Evolutionary conservation across 2,888 invertebrate genomes (phyloP).

Genomic region (Papilio elwesi): DNA sequence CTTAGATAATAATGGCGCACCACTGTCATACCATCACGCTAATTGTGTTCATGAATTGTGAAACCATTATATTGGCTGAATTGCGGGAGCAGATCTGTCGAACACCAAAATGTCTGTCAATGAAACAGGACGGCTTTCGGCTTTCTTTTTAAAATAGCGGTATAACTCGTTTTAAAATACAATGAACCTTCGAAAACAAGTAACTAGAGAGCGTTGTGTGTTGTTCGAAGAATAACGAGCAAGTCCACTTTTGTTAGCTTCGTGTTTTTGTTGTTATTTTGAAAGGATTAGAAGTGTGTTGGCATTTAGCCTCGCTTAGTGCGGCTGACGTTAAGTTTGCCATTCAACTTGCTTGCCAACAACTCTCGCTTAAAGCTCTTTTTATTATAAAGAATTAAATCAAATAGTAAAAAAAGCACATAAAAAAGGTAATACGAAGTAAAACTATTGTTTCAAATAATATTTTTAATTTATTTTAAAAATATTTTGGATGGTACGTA

Average conservation of each 20-base stretch:
- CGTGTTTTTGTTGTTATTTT: slow-evolving; percentile 25
- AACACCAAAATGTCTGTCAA: no score
- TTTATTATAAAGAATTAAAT: slow-evolving; percentile 1
- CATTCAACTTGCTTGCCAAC: slow-evolving; percentile 8
- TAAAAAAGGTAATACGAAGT: neutral
- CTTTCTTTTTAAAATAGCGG: neutral
- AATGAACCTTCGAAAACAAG: neutral
- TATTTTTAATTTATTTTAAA: no score
- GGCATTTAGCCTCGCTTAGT: slow-evolving; percentile 13
- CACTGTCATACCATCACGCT: no score
- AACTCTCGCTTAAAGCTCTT: slow-evolving; percentile 7
- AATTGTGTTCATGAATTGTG: no score
- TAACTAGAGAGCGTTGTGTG: neutral
- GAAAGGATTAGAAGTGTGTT: slow-evolving; percentile 27
- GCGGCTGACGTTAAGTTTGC: slow-evolving; percentile 24
- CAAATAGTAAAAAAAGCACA: neutral
- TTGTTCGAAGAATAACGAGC: slow-evolving; percentile 8
- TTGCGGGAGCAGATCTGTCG: no score
- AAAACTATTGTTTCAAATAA: neutral
- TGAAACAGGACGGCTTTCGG: no score
- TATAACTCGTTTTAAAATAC: neutral
- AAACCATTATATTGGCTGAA: no score
- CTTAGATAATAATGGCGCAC: no score
- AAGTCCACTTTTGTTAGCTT: slow-evolving; percentile 7
- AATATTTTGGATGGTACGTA: no score